Conservation (phyloP, 2,797 vertebrate genomes). For the Lithobates sylvaticus region DNA sequence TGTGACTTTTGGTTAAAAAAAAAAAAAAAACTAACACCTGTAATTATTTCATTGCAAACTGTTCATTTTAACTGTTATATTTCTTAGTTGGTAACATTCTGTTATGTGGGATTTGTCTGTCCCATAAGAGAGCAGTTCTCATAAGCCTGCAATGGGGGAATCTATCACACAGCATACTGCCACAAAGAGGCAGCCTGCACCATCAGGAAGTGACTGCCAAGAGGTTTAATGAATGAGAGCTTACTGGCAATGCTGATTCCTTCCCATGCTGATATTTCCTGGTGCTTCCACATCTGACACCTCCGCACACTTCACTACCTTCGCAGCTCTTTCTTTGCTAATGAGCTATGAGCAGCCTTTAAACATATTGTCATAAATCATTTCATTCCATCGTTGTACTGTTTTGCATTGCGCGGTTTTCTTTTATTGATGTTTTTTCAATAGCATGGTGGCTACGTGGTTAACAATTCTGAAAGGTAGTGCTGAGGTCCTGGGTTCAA, state of each 20-base stretch:
- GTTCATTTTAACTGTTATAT: conserved; percentile 25
- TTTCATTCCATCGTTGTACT: background rate
- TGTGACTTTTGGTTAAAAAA: background rate
- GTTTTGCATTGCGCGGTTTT: background rate
- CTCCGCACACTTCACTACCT: conserved; percentile 24
- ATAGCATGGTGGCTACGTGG: background rate
- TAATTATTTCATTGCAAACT: conserved; percentile 8
- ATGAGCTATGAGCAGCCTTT: conserved; percentile 39
- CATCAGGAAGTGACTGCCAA: conserved; percentile 30
- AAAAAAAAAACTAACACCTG: background rate
- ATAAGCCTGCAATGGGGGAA: conserved; percentile 13
- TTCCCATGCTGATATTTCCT: conserved; percentile 44
- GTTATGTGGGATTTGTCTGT: conserved; percentile 13
- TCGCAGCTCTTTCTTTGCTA: conserved; percentile 36
- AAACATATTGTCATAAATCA: conserved; percentile 31
- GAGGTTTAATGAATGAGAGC: conserved; percentile 46
- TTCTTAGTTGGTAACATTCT: conserved; percentile 8
- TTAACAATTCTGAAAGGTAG: background rate
- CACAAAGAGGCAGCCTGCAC: conserved; percentile 45
- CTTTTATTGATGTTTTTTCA: background rate
- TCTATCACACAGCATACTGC: conserved; percentile 48
- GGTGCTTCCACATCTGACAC: conserved; percentile 48
- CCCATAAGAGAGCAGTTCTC: conserved; percentile 26
- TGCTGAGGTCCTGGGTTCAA: background rate
- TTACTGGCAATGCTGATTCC: conserved; percentile 22